A percentile compares a stretch with the other conserved stretches of the same genome.
Conservation (phyloP, 2,888 invertebrate genomes). For the Tetranychus piercei region DNA sequence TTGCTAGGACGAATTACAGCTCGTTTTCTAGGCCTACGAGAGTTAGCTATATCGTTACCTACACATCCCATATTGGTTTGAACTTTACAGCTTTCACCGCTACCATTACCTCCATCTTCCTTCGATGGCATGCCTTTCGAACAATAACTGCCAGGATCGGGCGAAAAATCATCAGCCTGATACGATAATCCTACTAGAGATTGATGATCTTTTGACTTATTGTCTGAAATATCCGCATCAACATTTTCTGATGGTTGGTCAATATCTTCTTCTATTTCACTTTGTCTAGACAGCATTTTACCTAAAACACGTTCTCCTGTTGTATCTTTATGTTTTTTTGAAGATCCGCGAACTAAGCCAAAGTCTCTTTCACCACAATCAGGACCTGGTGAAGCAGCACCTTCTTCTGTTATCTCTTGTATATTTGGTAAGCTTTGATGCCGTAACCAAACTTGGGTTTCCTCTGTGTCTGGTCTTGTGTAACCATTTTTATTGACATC, state of each 20-base stretch:
- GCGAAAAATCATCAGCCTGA: not conserved
- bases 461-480: not conserved
- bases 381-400: not conserved
- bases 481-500: not conserved
- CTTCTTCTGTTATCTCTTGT: constrained; percentile 17
- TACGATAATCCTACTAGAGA: not conserved
- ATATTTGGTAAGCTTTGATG: constrained; percentile 21
- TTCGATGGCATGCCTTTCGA: not conserved
- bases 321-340: not conserved
- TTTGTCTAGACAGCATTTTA: not conserved
- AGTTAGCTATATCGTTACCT: not conserved
- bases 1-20: not conserved
- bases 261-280: not conserved
- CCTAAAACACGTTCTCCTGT: no score
- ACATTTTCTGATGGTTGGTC: not conserved
- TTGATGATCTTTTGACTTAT: not conserved
- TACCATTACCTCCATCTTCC: not conserved
- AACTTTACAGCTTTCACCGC: not conserved
- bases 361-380: not conserved
- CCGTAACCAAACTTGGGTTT: constrained; percentile 17
- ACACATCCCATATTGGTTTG: not conserved
- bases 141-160: not conserved
- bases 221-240: not conserved
- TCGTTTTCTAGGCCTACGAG: not conserved
- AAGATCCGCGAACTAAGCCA: constrained; percentile 7